Evolutionary conservation across 2,113 vertebrate genomes (phyloP), one percentile per base, ranked within the genome.

Genomic region (Nannobrachium achirus): DNA sequence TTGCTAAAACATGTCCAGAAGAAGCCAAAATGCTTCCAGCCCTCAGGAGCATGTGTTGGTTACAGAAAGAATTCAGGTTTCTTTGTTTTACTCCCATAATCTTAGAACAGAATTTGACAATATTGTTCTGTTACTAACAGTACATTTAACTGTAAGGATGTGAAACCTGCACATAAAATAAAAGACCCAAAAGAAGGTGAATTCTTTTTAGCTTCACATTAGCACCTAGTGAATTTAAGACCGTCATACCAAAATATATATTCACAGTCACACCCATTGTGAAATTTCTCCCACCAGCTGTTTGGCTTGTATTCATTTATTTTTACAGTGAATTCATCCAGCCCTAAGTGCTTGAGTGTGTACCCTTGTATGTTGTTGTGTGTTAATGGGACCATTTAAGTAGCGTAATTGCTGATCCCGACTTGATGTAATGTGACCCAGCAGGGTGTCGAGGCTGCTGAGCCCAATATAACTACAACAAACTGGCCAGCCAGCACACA

Each of bases 371-470:
- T 56, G 53, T 14, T 56, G 55, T 57, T 25, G 61, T 55, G 53
- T 67, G 55, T 66, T 80, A 75, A 82, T 18, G 69, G 42, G 60
- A 76, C 3, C 9, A 16, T 56, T 78, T 48, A 67, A 20, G 46
- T 50, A 15, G 39, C 13, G 50, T 13, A 68, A 50, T 41, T 1
- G 10, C 60, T 25, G 78, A 84, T 72, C 64, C 66, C 70, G 68
- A 81, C 61, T 52, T 13, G 41, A 65, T 71, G 71, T 53, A 61
- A 72, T 50, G 77, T 10, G 56, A 59, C 79, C 66, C 85, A 78
- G 81, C 71, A 33, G 76, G 75, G 48, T 3, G 39, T 56, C 57
- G 20, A 14, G 61, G 55, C 73, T 51, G 38, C 2, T 44, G 71
- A 45, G 61, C 42, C 57, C 73, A 56, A 81, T 67, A 76, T 42